A percentile compares a stretch with the other conserved stretches of the same genome.
Evolutionary conservation across 1,140 invertebrate species (phyloP).

Genomic region (Agraylea sexmaculata): DNA sequence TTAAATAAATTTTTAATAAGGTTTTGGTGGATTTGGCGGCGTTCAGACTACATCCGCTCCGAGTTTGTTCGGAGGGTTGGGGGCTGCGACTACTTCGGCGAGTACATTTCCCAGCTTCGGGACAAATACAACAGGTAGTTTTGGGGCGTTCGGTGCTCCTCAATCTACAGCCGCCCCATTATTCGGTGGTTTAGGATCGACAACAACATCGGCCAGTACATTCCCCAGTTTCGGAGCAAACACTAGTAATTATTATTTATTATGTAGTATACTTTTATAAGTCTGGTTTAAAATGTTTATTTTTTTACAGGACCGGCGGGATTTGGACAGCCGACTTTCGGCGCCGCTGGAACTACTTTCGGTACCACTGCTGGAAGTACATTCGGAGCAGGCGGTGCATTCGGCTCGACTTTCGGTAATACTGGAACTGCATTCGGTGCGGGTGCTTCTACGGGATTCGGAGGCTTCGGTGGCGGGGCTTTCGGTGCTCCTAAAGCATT

Average conservation of each 20-base stretch:
- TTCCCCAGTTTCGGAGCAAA: conserved; percentile 17
- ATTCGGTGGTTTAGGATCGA: conserved; percentile 24
- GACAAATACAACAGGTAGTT: too few relatives aligned
- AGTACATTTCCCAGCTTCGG: too few relatives aligned
- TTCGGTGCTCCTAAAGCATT: conserved; percentile 4
- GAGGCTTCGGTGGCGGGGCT: conserved; percentile 28
- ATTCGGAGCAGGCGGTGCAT: conserved; percentile 29
- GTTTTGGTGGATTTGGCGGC: conserved; percentile 28
- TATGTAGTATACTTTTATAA: background rate
- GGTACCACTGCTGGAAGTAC: conserved; percentile 19
- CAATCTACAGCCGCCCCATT: conserved; percentile 19
- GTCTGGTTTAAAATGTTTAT: conserved; percentile 1
- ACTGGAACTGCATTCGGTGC: conserved; percentile 27
- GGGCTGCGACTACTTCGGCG: background rate
- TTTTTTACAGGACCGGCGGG: conserved; percentile 6
- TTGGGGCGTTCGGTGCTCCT: conserved; percentile 18
- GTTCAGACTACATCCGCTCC: conserved; percentile 27
- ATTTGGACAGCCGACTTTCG: conserved; percentile 21
- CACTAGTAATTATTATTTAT: conserved; percentile 5
- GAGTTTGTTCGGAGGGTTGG: background rate
- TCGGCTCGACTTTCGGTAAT: conserved; percentile 18
- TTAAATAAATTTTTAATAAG: background rate
- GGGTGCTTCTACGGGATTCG: conserved; percentile 25
- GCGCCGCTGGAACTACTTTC: conserved; percentile 12
- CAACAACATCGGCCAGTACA: conserved; percentile 13